Base-by-base conservation (phyloP, 2,888 invertebrate genomes). In the Gari tellinella region DNA sequence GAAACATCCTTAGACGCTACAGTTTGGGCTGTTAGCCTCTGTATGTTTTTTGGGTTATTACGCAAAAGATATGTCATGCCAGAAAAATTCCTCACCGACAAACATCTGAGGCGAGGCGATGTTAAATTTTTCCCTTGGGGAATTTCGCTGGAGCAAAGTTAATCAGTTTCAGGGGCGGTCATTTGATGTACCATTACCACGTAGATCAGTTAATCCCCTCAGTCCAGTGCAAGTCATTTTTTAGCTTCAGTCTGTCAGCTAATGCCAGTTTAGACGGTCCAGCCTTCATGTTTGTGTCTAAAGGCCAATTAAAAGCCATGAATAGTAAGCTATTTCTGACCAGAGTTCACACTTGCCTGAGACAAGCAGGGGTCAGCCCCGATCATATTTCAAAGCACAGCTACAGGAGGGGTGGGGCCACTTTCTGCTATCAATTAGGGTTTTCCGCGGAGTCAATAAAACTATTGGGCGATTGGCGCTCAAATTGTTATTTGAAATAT, bases 161-260 rank as follows among this genome's bases (percentile, higher is more conserved):
- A 56, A 31, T n/a, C 69, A 62, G 48, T 69, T 62, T 38, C 31
- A 63, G 55, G 56, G 56, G 26, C 40, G 31, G 48, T 51, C 52
- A 8, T 43, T 69, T 19, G 46, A 57, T 25, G 26, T 69, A 2
- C 62, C 62, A 17, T 25, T 69, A 46, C 49, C 61, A 15, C 31
- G 69, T 21, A 19, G 37, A 31, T 19, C 25, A 21, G 45, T 25
- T 51, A 40, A 67, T 26, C 31, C 12, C 1, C 38, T 67, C 23
- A 60, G 58, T 46, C 66, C 58, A 7, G 60, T 67, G 0, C 52
- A 52, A 38, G 66, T 60, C 25, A 21, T 67, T 4, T 58, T 51
- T 40, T 51, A 67, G n/a, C 14, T 2, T 43, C 25, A 31, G 45
- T 7, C 66, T 25, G 23, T 8, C 38, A 10, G 4, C 0, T 15